phyloP scores from a whole-genome alignment of 2,797 vertebrate genomes.

The Kryptolebias ocellatus region DNA sequence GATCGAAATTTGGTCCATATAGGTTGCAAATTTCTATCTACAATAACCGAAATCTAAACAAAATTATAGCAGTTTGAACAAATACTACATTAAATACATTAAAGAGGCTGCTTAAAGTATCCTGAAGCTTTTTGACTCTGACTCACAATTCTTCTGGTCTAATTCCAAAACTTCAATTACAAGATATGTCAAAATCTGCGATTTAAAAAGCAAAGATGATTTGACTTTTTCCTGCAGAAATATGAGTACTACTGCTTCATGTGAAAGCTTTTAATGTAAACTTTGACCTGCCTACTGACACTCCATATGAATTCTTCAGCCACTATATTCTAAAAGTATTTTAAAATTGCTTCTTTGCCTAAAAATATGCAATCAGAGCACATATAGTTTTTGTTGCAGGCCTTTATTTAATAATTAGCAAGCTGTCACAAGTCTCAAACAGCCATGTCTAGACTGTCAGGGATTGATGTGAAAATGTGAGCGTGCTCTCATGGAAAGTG shows the following conservation, averaged over 20 bases:
- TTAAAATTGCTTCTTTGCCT: not conserved
- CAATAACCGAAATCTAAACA: too few relatives aligned
- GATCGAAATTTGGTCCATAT: too few relatives aligned
- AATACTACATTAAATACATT: too few relatives aligned
- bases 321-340: slow-evolving; percentile 5
- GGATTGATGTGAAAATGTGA: slow-evolving; percentile 18
- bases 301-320: not conserved
- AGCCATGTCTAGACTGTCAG: slow-evolving; percentile 19
- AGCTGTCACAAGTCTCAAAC: slow-evolving; percentile 12
- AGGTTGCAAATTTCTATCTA: too few relatives aligned
- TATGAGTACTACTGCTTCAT: not conserved
- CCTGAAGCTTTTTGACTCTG: too few relatives aligned
- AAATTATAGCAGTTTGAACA: too few relatives aligned
- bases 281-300: too few relatives aligned
- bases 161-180: not conserved
- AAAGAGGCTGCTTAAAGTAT: too few relatives aligned
- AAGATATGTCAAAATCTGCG: not conserved
- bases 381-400: slow-evolving; percentile 8
- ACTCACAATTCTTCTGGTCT: too few relatives aligned
- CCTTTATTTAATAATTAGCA: slow-evolving; percentile 35
- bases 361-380: slow-evolving; percentile 24
- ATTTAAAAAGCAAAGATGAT: not conserved
- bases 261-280: too few relatives aligned
- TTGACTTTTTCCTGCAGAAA: not conserved
- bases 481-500: slow-evolving; percentile 20